Evolutionary conservation across 1,140 invertebrate genomes (phyloP).

Genomic region (Cephus cinctus): DNA sequence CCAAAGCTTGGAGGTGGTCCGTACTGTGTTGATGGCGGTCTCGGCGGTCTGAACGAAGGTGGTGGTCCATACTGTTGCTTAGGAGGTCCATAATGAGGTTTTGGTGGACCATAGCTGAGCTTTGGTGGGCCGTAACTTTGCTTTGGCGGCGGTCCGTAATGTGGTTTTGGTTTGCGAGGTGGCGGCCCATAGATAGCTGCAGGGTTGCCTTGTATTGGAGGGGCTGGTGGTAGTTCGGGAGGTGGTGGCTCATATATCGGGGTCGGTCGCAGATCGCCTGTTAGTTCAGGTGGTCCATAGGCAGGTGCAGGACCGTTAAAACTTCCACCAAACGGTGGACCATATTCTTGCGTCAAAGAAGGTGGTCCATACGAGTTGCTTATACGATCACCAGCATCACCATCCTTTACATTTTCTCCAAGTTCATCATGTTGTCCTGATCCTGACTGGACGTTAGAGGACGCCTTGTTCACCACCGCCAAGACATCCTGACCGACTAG

Average conservation of each 20-base stretch:
- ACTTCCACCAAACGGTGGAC: slow-evolving; percentile 47
- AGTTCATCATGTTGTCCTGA: too few relatives aligned
- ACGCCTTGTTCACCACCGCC: slow-evolving; percentile 44
- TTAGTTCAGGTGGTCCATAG: slow-evolving; percentile 44
- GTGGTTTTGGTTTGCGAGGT: slow-evolving; percentile 40
- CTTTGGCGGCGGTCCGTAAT: slow-evolving; percentile 52
- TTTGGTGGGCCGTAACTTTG: slow-evolving; percentile 38
- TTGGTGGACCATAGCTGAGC: slow-evolving; percentile 46
- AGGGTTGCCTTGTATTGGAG: too few relatives aligned
- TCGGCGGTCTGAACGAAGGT: slow-evolving; percentile 52
- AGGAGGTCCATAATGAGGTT: slow-evolving; percentile 28
- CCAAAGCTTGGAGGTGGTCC: slow-evolving; percentile 55
- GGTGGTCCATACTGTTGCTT: slow-evolving; percentile 37
- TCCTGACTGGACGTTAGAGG: too few relatives aligned
- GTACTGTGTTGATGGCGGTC: slow-evolving; percentile 36
- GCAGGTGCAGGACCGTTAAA: too few relatives aligned
- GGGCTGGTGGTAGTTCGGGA: slow-evolving; percentile 41
- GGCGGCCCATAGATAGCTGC: slow-evolving; percentile 48
- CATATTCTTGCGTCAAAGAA: slow-evolving; percentile 38
- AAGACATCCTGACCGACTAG: slow-evolving; percentile 30
- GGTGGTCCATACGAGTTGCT: slow-evolving; percentile 48
- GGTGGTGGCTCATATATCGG: too few relatives aligned
- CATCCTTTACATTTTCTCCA: too few relatives aligned
- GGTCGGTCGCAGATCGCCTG: too few relatives aligned
- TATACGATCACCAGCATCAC: slow-evolving; percentile 47